Base-by-base conservation (phyloP, 2,888 invertebrate species). In the Orthosia incerta region DNA sequence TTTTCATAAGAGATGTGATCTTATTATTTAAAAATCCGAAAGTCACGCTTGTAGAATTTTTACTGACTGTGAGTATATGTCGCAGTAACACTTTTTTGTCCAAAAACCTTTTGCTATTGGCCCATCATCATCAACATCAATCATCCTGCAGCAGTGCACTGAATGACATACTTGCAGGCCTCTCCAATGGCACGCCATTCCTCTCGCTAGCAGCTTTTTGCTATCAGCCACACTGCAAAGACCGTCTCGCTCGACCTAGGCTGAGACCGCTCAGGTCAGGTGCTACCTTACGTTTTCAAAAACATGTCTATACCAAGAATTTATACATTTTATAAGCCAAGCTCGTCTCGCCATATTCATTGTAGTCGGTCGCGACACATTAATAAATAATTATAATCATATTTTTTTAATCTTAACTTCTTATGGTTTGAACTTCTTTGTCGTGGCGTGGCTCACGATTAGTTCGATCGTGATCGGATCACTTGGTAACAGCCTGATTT, bases 371-470 rank as follows among this genome's bases (percentile, higher is more conserved):
- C 15, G 18, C 16, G 50, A 73, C 73, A 80, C 45, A 45, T 63
- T 53, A 20, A 63, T 75, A 48, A 65, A 76, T 65, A 61, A 64
- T 31, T 45, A 60, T 50, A 45, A 61, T 64, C 26, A 13, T 46
- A 50, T 64, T 80, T 46, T 15, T 56, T 74, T 74, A 23, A 55
- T 64, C 63, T 60, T 18, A 45, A 18, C 7, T 31, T 39, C 31
- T 39, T 39, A 39, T 18, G 51, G 31, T 55, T 59, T 56, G 45
- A 20, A 59, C 16, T 48, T 77, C 55, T 51, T 48, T 53, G 78
- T 82, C 83, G 78, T 79, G 79, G 45, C 83, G 78, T 79, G 79
- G 45, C 71, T 79, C 83, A 83, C 79, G 83, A 71, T 79, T 65
- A 51, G 57, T 71, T 79, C 55, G 20, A 60, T 79, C 79, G 83